Base-by-base conservation (phyloP, 2,888 invertebrate genomes). In the Drosophila aldrichi region DNA sequence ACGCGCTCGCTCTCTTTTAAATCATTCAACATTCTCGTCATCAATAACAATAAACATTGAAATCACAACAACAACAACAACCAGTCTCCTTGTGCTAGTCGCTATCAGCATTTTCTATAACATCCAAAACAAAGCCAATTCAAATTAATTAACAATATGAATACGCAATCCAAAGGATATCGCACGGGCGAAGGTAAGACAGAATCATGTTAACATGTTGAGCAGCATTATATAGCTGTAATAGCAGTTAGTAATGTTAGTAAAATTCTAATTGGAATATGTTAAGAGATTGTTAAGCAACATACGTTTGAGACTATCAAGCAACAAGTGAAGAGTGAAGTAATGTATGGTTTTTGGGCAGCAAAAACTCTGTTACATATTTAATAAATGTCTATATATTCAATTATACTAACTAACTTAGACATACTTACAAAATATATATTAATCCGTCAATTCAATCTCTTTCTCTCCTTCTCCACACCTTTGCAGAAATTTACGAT, bases 101-200 rank as follows among this genome's bases (percentile, higher is more conserved):
- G 76, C 79, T 79, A 88, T 68, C 88, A 88, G 88, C 88, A 89
- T 85, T 89, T 88, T 74, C 71, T 55, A 16, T 41, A 77, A 57
- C 34, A 67, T 67, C 61, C 67, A 55, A 63, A 51, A 55, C 62
- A 65, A 73, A 52, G 22, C 20, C 22, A 52, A 52, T 22, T 20
- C 48, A 62, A 68, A 41, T 29, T 44, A 65, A 77, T 44, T 52
- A 62, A 52, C 88, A 92, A 79, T 66, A 93, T 93, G 92, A 92
- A 93, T 82, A 91, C 92, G 64, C 93, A 92, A 84, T 91, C 93
- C 66, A 93, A 93, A 76, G 92, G 90, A 79, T 93, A 91, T 85
- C 92, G 93, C 74, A 89, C 92, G 51, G 91, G 93, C 62, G 93
- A 93, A 91, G 92, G 92, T 93, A 88, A 82, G 87, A 76, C 46